Evolutionary conservation across 1,140 invertebrate genomes (phyloP), one percentile per base, ranked within the genome.

Genomic region (Telenomus remus): DNA sequence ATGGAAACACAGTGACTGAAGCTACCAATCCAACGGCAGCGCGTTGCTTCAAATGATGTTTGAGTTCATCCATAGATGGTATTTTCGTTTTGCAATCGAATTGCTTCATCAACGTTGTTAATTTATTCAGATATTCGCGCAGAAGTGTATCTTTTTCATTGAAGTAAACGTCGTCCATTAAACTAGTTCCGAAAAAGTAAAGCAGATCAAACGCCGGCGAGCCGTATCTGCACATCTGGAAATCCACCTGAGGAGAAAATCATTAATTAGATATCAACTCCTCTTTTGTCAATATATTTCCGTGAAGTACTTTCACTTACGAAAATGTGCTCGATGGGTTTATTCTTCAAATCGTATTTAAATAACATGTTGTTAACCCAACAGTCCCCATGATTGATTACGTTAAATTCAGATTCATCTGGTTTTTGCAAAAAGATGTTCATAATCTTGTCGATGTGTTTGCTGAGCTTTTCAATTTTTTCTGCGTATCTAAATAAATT

Each of bases 291-390:
- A 9, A 4, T 46, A 46, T 13, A 12, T 46, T 46, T 15, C 7
- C 13, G 7, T 12, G 13, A 9, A 46, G 11, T 4, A n/a, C 8
- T 9, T 39, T 9, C n/a, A 65, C 71, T 74, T 63, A 74, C 71
- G 53, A 74, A 74, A 39, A 90, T 90, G 1, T 91, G 87, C 10
- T 88, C 82, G 4, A 87, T 82, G 0, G 90, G 87, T 47, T 88
- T 84, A 0, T 83, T 82, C 0, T 84, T 53, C 0, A 83, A 61
- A 55, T 90, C 80, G 60, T 92, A 92, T 47, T 88, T 87, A 75
- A 92, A 92, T 72, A 93, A 82, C 82, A 93, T 91, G 74, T 93
- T 93, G 61, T 92, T 92, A 1, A 90, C 85, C 74, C 92, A 93
- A 19, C 89, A 85, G 78, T 93, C 92, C 4, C 92, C 92, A 43